phyloP scores from a whole-genome alignment of 2,888 invertebrate genomes.

The Listrodromus nycthemerus region DNA sequence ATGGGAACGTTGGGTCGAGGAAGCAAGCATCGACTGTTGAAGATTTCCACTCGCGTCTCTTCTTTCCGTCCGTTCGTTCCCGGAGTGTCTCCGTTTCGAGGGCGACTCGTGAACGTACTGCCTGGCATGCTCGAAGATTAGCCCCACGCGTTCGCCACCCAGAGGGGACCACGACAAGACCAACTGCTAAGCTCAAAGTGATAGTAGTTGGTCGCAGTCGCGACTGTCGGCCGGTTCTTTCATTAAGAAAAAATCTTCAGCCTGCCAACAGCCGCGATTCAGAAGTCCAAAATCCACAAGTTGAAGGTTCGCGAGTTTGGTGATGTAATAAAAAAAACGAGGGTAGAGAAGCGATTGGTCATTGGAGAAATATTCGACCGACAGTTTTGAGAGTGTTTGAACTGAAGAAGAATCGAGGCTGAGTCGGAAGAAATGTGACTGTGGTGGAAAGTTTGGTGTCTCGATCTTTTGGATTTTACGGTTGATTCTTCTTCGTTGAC shows the following conservation, averaged over 20 bases:
- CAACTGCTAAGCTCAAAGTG: constrained; percentile 39
- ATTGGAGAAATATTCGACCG: constrained; percentile 48
- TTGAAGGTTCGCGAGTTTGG: too few relatives aligned
- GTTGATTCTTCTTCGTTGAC: constrained; percentile 18
- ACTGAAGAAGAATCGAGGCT: too few relatives aligned
- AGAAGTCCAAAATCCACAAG: background rate
- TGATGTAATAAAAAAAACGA: background rate
- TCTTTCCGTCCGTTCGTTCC: constrained; percentile 11
- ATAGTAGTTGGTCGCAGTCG: constrained; percentile 61
- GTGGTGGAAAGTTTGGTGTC: constrained; percentile 10
- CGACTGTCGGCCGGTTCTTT: constrained; percentile 55
- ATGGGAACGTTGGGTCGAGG: constrained; percentile 11
- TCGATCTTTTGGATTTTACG: constrained; percentile 11
- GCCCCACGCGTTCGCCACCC: constrained; percentile 40
- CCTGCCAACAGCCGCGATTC: background rate
- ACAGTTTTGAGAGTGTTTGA: constrained; percentile 48
- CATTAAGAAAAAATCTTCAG: constrained; percentile 8
- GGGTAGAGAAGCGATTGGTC: background rate
- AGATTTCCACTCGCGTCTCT: constrained; percentile 41
- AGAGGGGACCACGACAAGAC: constrained; percentile 46
- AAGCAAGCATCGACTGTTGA: constrained; percentile 25
- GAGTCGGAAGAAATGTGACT: constrained; percentile 34
- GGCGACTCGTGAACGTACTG: constrained; percentile 3
- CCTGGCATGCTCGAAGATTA: constrained; percentile 51
- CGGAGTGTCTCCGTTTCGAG: constrained; percentile 4